Evolutionary conservation across 1,140 invertebrate species (phyloP), one percentile per base, ranked within the genome.

Genomic region (Plectus sambesii): DNA sequence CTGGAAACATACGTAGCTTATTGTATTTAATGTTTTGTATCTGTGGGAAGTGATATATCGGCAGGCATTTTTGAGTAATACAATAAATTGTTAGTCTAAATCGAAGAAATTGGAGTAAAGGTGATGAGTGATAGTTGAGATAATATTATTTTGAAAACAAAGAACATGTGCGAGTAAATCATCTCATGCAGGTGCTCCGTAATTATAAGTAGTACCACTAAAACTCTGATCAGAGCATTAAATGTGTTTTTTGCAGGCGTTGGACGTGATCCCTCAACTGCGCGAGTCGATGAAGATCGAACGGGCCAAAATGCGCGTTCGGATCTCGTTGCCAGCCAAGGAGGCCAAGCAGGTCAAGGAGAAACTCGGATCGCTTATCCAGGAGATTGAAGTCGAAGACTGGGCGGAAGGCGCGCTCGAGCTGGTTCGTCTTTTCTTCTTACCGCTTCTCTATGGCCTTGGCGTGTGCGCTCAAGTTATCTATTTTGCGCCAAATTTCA

Each of bases 221-320:
- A n/a, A n/a, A n/a, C n/a, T n/a, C n/a, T n/a, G n/a, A n/a, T n/a
- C n/a, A n/a, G n/a, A n/a, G n/a, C n/a, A n/a, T n/a, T n/a, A n/a
- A n/a, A n/a, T n/a, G n/a, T n/a, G n/a, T 33, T 33, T 47, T 49
- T 56, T 37, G 29, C 39, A 80, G 76, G 87, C 90, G 1, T 71
- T 97, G 40, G 88, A 94, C 69, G 87, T 90, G 0, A 96, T 98
- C 54, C 84, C 84, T 49, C 76, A 86, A 60, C 73, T 99, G 9
- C 85, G 85, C 70, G 79, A 81, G 55, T 79, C 80, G 5, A 82
- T 98, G 61, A 84, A 85, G 1, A 80, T 98, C 58, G 87, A 96
- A 67, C 76, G 89, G 66, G 89, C 90, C 0, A 85, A 93, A 68
- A 99, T 98, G 93, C 81, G 85, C 67, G 68, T 98, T 1, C 78